Percentiles rank a stretch among this genome's conserved stretches.
Evolutionary conservation across 2,797 vertebrate species (phyloP).

Genomic region (Ptychobarbus kaznakovi): DNA sequence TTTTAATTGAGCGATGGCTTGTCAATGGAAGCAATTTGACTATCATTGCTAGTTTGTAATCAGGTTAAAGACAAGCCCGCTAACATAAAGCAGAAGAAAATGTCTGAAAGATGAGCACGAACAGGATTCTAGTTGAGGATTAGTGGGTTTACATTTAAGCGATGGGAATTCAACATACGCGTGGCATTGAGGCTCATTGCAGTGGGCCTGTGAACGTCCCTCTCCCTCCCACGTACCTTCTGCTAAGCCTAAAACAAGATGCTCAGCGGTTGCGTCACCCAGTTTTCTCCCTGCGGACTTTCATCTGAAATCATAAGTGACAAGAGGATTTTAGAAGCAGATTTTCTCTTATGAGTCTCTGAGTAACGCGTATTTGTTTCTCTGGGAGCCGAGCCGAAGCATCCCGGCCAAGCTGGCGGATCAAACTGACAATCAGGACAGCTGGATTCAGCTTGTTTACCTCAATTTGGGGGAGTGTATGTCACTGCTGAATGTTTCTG

Average conservation of each 20-base stretch:
- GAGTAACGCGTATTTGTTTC: constrained; percentile 20
- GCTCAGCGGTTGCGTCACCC: constrained; percentile 8
- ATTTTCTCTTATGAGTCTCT: constrained; percentile 1
- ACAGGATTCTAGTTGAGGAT: constrained; percentile 24
- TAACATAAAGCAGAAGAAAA: constrained; percentile 4
- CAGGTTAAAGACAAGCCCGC: background rate
- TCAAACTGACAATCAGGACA: background rate
- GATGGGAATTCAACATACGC: background rate
- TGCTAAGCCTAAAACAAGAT: constrained; percentile 43
- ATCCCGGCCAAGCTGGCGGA: constrained; percentile 32
- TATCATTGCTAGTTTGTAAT: background rate
- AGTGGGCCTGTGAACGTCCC: background rate
- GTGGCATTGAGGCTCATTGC: constrained; percentile 1
- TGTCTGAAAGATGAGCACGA: background rate
- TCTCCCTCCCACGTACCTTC: background rate
- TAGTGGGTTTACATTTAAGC: constrained; percentile 22
- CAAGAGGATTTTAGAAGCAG: constrained; percentile 41
- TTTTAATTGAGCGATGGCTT: background rate
- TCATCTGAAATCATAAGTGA: constrained; percentile 33
- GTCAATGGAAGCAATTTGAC: constrained; percentile 2
- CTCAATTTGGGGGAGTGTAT: constrained; percentile 40
- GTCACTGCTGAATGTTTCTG: constrained; percentile 10
- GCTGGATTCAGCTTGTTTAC: constrained; percentile 40
- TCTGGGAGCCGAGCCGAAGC: background rate
- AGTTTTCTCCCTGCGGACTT: background rate